Conservation (phyloP, 2,888 invertebrate genomes). For the Orthosia gothica region DNA sequence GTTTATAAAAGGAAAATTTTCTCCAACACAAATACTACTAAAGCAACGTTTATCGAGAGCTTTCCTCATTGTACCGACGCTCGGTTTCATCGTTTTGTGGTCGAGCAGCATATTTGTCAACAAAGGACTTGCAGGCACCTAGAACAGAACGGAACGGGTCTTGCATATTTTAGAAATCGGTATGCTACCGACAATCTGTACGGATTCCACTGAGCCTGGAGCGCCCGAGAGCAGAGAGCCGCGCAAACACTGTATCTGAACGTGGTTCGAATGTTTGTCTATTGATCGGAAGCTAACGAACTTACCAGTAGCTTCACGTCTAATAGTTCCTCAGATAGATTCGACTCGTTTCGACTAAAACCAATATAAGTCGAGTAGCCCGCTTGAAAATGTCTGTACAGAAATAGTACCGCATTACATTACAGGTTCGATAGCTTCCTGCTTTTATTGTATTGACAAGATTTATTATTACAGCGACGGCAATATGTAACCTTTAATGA, state of each 20-base stretch:
- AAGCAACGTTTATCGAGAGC: slow-evolving; percentile 1
- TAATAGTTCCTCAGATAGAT: slow-evolving; percentile 63
- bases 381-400: slow-evolving; percentile 39
- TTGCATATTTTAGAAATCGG: slow-evolving; percentile 79
- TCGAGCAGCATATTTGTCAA: slow-evolving; percentile 52
- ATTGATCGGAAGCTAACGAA: slow-evolving; percentile 71
- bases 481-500: slow-evolving; percentile 29
- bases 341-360: slow-evolving; percentile 61
- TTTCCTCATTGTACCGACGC: slow-evolving; percentile 12
- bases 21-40: slow-evolving; percentile 1
- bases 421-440: slow-evolving; percentile 19
- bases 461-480: slow-evolving; percentile 26
- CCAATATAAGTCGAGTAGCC: slow-evolving; percentile 47
- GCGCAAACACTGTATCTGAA: slow-evolving; percentile 70
- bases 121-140: slow-evolving; percentile 62
- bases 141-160: slow-evolving; percentile 66
- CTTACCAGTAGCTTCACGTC: slow-evolving; percentile 69
- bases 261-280: slow-evolving; percentile 68
- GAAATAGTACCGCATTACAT: slow-evolving; percentile 25
- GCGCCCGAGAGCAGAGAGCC: slow-evolving; percentile 52
- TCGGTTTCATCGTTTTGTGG: slow-evolving; percentile 32
- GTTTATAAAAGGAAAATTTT: slow-evolving; percentile 8
- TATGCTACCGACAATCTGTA: slow-evolving; percentile 73
- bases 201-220: slow-evolving; percentile 65
- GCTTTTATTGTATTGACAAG: slow-evolving; percentile 28